Evolutionary conservation across 2,113 vertebrate species (phyloP).

Genomic region (Callopanchax toddi): DNA sequence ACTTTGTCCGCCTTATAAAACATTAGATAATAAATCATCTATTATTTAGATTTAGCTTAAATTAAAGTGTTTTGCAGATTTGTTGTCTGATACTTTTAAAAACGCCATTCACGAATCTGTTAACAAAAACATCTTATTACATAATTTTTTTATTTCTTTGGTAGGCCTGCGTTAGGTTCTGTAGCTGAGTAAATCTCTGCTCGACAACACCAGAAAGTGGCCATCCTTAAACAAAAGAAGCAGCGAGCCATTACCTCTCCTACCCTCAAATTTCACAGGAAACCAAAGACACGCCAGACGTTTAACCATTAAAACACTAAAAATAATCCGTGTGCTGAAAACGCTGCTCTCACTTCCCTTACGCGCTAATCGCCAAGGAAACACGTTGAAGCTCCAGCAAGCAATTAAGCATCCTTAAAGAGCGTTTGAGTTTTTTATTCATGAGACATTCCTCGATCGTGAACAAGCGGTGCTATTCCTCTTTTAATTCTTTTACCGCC

Average conservation of each 20-base stretch:
- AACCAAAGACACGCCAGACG: conserved; percentile 11
- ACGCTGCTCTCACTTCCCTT: conserved; percentile 36
- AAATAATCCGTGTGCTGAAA: conserved; percentile 41
- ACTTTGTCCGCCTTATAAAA: background rate
- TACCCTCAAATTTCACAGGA: conserved; percentile 37
- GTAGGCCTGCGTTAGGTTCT: background rate
- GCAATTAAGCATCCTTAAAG: conserved; percentile 10
- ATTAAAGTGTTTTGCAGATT: background rate
- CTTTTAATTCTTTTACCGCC: conserved; percentile 11
- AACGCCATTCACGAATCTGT: too few species aligned
- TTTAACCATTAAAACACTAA: conserved; percentile 19
- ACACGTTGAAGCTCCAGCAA: conserved; percentile 19
- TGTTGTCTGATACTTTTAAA: too few species aligned
- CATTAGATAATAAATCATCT: background rate
- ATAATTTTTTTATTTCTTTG: background rate
- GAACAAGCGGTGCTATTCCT: conserved; percentile 5
- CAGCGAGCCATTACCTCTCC: conserved; percentile 35
- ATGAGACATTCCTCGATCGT: background rate
- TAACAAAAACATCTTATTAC: background rate
- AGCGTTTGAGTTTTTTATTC: conserved; percentile 28
- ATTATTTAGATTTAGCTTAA: background rate
- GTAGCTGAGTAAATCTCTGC: conserved; percentile 15
- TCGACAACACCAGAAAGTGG: conserved; percentile 51
- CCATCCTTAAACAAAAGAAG: conserved; percentile 59
- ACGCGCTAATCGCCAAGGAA: conserved; percentile 32